Percentiles rank a stretch among this genome's conserved stretches.
Evolutionary conservation across 2,113 vertebrate genomes (phyloP).

Genomic region (Hyla sarda): DNA sequence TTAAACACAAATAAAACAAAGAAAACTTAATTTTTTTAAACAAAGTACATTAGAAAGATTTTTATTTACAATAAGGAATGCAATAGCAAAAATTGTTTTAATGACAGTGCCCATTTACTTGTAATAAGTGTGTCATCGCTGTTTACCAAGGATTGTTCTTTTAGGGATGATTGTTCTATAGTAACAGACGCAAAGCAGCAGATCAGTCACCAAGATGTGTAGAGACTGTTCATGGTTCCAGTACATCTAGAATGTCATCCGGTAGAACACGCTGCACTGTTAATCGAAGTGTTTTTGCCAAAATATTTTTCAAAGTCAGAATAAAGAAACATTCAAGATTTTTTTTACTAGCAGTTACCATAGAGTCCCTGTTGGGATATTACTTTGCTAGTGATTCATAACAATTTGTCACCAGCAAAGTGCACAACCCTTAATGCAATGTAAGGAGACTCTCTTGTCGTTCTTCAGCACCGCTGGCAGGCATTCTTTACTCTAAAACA

Average conservation of each 20-base stretch:
- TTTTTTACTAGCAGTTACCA: slow-evolving; percentile 44
- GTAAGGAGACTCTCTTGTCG: not conserved
- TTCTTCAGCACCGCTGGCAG: not conserved
- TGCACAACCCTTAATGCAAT: not conserved
- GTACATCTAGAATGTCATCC: no score
- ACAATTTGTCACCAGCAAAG: not conserved
- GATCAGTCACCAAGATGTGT: not conserved
- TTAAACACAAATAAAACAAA: no score
- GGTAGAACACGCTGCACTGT: not conserved
- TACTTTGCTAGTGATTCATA: slow-evolving; percentile 37
- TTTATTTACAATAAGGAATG: no score
- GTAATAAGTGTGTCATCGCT: no score
- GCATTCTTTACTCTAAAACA: not conserved
- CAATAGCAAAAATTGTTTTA: no score
- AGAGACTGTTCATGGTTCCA: not conserved
- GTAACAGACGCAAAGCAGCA: not conserved
- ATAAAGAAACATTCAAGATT: slow-evolving; percentile 12
- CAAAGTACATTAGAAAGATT: no score
- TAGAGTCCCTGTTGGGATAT: not conserved
- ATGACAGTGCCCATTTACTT: no score
- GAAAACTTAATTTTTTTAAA: no score
- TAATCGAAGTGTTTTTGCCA: not conserved
- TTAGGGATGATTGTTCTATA: not conserved
- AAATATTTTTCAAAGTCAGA: slow-evolving; percentile 22
- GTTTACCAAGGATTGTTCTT: no score